Evolutionary conservation across 2,888 invertebrate genomes (phyloP), one percentile per base, ranked within the genome.

Genomic region (Lymantria dispar): DNA sequence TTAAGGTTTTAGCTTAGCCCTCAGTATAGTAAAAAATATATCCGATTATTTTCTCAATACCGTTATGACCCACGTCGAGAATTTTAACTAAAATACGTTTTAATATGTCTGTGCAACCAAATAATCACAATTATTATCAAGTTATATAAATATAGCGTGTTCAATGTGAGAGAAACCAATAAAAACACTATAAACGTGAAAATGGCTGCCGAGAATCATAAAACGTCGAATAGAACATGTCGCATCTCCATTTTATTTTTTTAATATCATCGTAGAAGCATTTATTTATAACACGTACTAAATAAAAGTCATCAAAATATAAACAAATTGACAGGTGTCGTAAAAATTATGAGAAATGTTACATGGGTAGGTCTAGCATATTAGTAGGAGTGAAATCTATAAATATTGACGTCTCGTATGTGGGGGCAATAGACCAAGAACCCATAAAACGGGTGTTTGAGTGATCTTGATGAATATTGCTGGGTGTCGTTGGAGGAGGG

Each of bases 101-200:
- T 22, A 22, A 22, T 22, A 22, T 22, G 22, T 22, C 22, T 22
- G 9, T 12, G 43, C 30, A 7, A 33, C n/a, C 12, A 44, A 48
- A 44, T 40, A 40, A 44, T 15, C 12, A 15, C 33, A 13, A 30
- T 40, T 22, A 49, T 49, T 49, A 44, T 40, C 40, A 47, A 29
- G 38, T 47, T 9, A 39, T 43, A 31, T 42, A 45, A 49, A 22
- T 47, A 13, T 45, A 43, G 48, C 48, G 53, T 50, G 43, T 29
- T 47, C 29, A 52, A 52, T 50, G 51, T 53, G 49, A 31, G 14
- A 42, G 39, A 11, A 0, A 45, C 7, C 43, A 33, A 57, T 57
- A 63, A 62, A 62, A 60, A 51, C 15, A 8, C 13, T 41, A 51
- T 57, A 57, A 53, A 57, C 47, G n/a, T 44, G 8, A 49, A 47